Evolutionary conservation across 2,888 invertebrate species (phyloP), one percentile per base, ranked within the genome.

Genomic region (Drosophila mulleri): DNA sequence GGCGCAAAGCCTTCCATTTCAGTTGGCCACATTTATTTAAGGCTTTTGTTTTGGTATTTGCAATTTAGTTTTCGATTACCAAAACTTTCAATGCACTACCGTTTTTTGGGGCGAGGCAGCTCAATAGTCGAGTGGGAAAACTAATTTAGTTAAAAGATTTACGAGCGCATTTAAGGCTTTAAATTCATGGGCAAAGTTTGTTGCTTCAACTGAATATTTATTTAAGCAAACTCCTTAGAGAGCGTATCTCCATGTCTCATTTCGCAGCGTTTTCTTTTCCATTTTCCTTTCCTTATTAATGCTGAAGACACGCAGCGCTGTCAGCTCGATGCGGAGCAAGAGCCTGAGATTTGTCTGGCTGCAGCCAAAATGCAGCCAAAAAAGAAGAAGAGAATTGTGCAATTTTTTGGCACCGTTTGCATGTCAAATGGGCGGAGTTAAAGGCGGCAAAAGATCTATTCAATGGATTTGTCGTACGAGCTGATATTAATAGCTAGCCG

Each of bases 251-350:
- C 1, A 20, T 18, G 50, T 41, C 37, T n/a, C 11, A n/a, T 3
- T 54, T 14, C 8, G 11, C 35, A n/a, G 1, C 7, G n/a, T 2
- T 29, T 54, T 58, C 58, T 29, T 45, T 67, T 29, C 11, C 72
- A 18, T 2, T 29, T 54, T 58, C 56, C 35, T 45, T 67, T 48
- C 12, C 72, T 72, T 80, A 85, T 83, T 80, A 83, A 83, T 83
- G 83, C 78, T 80, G 73, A 79, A 81, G 83, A 66, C 73, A 74
- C 69, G 67, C 77, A 67, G 82, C 80, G 78, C 71, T 83, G 87
- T 82, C 87, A 83, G 87, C 67, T 71, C 26, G 75, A 8, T 26
- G 6, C 18, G 0, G 12, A 32, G 18, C 1, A 18, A 7, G 29
- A 48, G 48, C n/a, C 75, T 45, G 73, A 78, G 86, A 83, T 86